Evolutionary conservation across 2,113 vertebrate genomes (phyloP), one percentile per base, ranked within the genome.

Genomic region (Equus przewalskii): DNA sequence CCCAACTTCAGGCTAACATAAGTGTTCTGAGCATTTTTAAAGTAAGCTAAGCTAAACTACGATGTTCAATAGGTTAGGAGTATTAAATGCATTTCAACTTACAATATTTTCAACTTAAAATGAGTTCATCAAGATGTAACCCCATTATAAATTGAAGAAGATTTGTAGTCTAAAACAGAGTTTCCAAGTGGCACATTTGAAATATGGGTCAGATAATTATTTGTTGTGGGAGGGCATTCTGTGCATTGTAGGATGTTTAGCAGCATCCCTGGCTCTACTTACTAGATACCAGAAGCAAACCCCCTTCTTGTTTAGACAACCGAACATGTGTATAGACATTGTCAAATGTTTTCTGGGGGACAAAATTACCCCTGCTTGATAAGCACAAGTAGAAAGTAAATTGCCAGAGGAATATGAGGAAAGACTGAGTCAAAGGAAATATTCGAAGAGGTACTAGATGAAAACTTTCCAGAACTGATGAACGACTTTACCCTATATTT

Each of bases 181-280:
- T 75, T 36, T 72, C 5, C 36, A 72, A 41, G 36, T 11, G 46
- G 26, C 6, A 73, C 33, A 36, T 0, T 10, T 78, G 26, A 41
- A 14, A 56, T 36, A 84, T 64, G 44, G 2, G 2, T n/a, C 15
- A 44, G 28, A 24, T 9, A 33, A 41, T 24, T 30, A 15, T 24
- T 88, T 70, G 26, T 33, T n/a, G 7, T 44, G 30, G 69, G 30
- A 28, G n/a, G 7, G 10, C 16, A 26, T 1, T 9, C 7, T 67
- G 44, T 28, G 0, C 2, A 46, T 15, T 44, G 3, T 6, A n/a
- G 26, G 1, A 30, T 33, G 6, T 58, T 12, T 15, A 51, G n/a
- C 22, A 26, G 14, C 26, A 30, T 41, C 28, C 5, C 46, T 30
- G 18, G 4, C 2, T 1, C 60, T 46, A 75, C 11, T 2, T 4